phyloP scores from a whole-genome alignment of 2,888 invertebrate genomes.

The Timema cristinae region DNA sequence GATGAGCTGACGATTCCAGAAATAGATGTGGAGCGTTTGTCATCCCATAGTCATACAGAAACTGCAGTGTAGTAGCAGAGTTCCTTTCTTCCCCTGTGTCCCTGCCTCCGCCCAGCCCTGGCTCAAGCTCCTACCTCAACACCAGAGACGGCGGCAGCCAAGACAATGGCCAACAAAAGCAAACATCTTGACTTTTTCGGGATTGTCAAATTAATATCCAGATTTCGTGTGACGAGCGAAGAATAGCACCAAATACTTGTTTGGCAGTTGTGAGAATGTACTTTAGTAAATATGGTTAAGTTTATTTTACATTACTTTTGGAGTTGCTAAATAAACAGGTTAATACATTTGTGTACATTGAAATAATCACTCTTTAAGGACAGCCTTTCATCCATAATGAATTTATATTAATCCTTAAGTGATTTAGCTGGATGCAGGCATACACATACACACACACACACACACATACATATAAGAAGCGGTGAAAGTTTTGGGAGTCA shows the following conservation, averaged over 20 bases:
- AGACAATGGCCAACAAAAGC: background rate
- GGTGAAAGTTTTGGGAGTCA: no score
- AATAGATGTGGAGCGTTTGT: conserved; percentile 88
- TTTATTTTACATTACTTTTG: no score
- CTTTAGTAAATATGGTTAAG: no score
- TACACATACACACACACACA: no score
- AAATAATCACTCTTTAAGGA: conserved; percentile 10
- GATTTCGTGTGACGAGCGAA: no score
- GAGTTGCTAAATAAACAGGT: no score
- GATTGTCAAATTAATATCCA: no score
- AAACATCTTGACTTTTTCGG: no score
- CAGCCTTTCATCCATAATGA: conserved; percentile 21
- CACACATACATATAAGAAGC: no score
- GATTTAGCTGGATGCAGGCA: conserved; percentile 14
- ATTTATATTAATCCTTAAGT: conserved; percentile 2
- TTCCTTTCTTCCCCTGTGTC: conserved; percentile 15
- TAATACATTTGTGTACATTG: background rate
- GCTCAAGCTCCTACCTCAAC: background rate
- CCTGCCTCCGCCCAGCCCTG: conserved; percentile 10
- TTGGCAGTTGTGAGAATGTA: no score
- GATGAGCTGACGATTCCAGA: conserved; percentile 86
- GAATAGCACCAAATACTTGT: no score
- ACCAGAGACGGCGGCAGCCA: background rate
- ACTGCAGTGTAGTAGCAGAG: conserved; percentile 73
- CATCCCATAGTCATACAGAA: conserved; percentile 91